Evolutionary conservation across 2,888 invertebrate species (phyloP), one percentile per base, ranked within the genome.

Genomic region (Cantharis rustica): DNA sequence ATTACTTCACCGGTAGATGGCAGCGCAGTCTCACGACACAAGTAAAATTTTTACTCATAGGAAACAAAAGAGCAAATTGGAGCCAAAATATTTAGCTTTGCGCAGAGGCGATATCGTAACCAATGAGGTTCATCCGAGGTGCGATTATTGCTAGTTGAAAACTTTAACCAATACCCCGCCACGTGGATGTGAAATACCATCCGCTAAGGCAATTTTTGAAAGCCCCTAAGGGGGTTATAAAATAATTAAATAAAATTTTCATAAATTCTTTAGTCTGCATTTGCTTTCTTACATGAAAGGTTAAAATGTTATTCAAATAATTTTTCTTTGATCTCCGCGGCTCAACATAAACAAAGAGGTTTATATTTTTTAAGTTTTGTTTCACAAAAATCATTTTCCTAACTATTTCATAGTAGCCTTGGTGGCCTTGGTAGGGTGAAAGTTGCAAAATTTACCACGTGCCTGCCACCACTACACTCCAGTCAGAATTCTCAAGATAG

Each of bases 141-240:
- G 94, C 93, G 93, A 93, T 94, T 94, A 94, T 95, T 95, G 95
- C 95, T 95, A 95, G 94, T 95, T 95, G 94, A 95, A 95, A 95
- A 95, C 94, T 95, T 94, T 94, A 93, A 94, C 95, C 95, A 95
- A 95, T 95, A 95, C 94, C 94, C 94, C 94, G 94, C 94, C 93
- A 89, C 90, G 93, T 90, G 93, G 93, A 92, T 93, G 93, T 95
- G 94, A 93, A 95, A 95, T 92, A 94, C 91, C 93, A 93, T 92
- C 93, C 93, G 91, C 93, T 91, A 92, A 90, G 94, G 93, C 94
- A 95, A 94, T 95, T 95, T 95, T 95, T 95, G 93, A 88, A 92
- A 90, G 93, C 92, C 91, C 88, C 81, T 80, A 79, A 82, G 84
- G 83, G 82, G 82, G 82, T 80, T 77, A 73, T 79, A 66, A 47